A percentile compares a stretch with the other conserved stretches of the same genome.
phyloP scores from a whole-genome alignment of 2,888 invertebrate genomes.

The Holacanthella duospinosa region DNA sequence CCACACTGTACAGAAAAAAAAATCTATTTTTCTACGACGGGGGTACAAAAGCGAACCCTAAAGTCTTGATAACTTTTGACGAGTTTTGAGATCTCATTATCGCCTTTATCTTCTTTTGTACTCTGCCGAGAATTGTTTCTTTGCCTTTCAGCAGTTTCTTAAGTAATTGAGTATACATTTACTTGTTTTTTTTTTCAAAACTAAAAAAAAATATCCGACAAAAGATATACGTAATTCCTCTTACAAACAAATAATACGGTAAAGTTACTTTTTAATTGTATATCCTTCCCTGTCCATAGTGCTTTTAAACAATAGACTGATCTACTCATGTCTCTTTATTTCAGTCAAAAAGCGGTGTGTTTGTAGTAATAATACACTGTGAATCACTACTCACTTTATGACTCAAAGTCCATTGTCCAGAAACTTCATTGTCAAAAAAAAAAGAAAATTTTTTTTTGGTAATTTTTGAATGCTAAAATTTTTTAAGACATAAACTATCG shows the following conservation, averaged over 20 bases:
- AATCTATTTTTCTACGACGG: too few species aligned
- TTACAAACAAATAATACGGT: background rate
- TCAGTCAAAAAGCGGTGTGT: too few species aligned
- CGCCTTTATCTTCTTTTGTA: conserved; percentile 10
- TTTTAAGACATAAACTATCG: too few species aligned
- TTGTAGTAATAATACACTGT: too few species aligned
- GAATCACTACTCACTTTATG: too few species aligned
- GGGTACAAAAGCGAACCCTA: too few species aligned
- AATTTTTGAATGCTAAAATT: too few species aligned
- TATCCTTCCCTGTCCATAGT: background rate
- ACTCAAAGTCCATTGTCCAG: too few species aligned
- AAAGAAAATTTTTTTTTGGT: too few species aligned
- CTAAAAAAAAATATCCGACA: background rate
- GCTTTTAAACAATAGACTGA: background rate
- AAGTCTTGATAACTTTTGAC: conserved; percentile 2
- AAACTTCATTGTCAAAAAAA: too few species aligned
- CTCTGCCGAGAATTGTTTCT: conserved; percentile 9
- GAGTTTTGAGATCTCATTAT: conserved; percentile 9
- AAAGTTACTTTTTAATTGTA: background rate
- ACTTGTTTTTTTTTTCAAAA: background rate
- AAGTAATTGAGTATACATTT: conserved; percentile 13
- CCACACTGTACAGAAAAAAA: too few species aligned
- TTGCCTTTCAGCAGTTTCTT: conserved; percentile 12
- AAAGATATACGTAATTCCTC: background rate
- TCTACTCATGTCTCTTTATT: too few species aligned